Evolutionary conservation across 37 sponge, comb jelly and placozoan genomes (phyloP).

Genomic region (Cladorhizidae sp.): DNA sequence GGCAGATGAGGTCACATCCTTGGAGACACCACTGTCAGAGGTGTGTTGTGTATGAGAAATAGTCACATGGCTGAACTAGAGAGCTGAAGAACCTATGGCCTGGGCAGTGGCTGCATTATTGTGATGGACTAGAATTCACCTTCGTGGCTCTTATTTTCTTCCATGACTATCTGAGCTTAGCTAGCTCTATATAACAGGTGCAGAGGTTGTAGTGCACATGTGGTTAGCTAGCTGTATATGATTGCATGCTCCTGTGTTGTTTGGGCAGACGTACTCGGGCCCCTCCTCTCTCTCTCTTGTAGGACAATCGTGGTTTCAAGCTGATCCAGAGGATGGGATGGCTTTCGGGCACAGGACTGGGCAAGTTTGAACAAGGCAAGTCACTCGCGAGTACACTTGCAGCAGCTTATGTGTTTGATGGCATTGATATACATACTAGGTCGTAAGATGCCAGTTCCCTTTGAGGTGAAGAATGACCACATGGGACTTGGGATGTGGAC

Average conservation of each 20-base stretch:
- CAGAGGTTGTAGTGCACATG: too few species aligned
- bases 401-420: background rate
- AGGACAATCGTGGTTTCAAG: conserved; percentile 83
- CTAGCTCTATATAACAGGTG: too few species aligned
- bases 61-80: background rate
- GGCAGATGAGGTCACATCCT: conserved; percentile 53
- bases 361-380: conserved; percentile 72
- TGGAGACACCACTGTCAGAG: conserved; percentile 65
- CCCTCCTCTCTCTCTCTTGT: conserved; percentile 18
- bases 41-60: conserved; percentile 9
- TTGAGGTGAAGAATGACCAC: conserved; percentile 76
- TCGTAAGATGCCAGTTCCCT: conserved; percentile 71
- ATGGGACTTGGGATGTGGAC: conserved; percentile 83
- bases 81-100: background rate
- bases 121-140: background rate
- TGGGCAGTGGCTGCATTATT: background rate
- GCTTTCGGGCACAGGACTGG: conserved; percentile 75
- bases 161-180: too few species aligned
- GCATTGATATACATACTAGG: conserved; percentile 35
- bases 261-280: conserved; percentile 49
- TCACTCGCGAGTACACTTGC: background rate
- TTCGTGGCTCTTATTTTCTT: too few species aligned
- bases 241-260: background rate
- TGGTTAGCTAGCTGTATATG: background rate
- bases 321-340: conserved; percentile 86